Base-by-base conservation (phyloP, 2,888 invertebrate species). In the Watsonalla cultraria region DNA sequence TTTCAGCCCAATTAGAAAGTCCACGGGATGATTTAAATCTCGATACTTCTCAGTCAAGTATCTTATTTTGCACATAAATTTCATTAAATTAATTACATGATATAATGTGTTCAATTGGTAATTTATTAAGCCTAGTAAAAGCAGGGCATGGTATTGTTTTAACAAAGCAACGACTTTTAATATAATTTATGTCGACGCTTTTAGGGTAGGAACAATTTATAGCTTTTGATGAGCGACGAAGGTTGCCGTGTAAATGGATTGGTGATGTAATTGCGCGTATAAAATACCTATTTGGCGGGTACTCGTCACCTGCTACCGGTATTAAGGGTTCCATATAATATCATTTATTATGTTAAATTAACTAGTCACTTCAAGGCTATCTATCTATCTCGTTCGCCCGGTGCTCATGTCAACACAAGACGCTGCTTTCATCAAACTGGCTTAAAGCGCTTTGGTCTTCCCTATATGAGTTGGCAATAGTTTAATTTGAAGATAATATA, bases 201-300 rank as follows among this genome's bases (percentile, higher is more conserved):
- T 57, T 57, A 47, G 45, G 35, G 35, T 49, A 39, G 39, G 14
- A 47, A 42, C 47, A 46, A 51, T 50, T 14, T 46, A 47, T 47
- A 13, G 24, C 13, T 33, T 47, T 47, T 46, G 48, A 46, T 54
- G 53, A 55, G 45, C 51, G 39, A 47, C 39, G 51, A 52, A 53
- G 54, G 47, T 47, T 56, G 35, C 54, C 46, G 56, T 58, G 57
- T 64, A 68, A 66, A 68, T 65, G 60, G 59, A 65, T 68, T 53
- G 61, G 54, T 55, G 56, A 53, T 58, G 57, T 68, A 66, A 68
- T 68, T 69, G 65, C 61, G 62, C 64, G 65, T 70, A 66, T 74
- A 70, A 76, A 76, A 70, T 74, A 71, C 72, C 70, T 73, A 76
- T 76, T 73, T 69, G 57, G 64, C 51, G 64, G 65, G 64, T 56